Evolutionary conservation across 2,797 vertebrate genomes (phyloP).

Genomic region (Malacoctenus gilli): DNA sequence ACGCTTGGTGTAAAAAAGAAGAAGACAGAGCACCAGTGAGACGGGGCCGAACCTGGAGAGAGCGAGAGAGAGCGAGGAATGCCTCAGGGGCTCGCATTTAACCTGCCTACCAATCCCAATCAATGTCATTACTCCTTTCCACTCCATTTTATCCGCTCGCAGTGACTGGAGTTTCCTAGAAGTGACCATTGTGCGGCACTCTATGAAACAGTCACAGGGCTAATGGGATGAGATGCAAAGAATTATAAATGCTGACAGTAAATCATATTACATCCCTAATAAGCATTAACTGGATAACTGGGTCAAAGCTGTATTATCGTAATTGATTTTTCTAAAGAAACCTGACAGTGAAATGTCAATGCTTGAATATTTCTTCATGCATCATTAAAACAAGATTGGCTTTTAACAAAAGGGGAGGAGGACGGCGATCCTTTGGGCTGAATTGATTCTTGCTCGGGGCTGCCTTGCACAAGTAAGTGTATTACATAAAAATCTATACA

Average conservation of each 20-base stretch:
- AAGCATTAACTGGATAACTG: slow-evolving; percentile 99
- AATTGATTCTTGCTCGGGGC: slow-evolving; percentile 99
- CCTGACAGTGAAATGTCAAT: slow-evolving; percentile 99
- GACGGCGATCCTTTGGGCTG: slow-evolving; percentile 89
- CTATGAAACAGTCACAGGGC: slow-evolving; percentile 95
- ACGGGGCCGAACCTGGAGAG: slow-evolving; percentile 35
- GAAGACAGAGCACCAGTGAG: slow-evolving; percentile 45
- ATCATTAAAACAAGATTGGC: slow-evolving; percentile 99
- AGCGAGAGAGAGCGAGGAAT: slow-evolving; percentile 40
- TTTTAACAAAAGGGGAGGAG: slow-evolving; percentile 99
- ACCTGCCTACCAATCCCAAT: slow-evolving; percentile 90
- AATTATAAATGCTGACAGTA: slow-evolving; percentile 99
- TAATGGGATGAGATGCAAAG: slow-evolving; percentile 99
- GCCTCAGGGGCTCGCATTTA: slow-evolving; percentile 74
- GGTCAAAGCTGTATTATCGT: slow-evolving; percentile 99
- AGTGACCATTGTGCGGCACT: slow-evolving; percentile 91
- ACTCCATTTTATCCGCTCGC: slow-evolving; percentile 86
- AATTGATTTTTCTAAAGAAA: slow-evolving; percentile 99
- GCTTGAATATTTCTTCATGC: slow-evolving; percentile 99
- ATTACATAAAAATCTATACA: slow-evolving; percentile 99
- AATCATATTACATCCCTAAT: slow-evolving; percentile 99
- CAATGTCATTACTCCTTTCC: slow-evolving; percentile 92
- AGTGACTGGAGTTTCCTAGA: slow-evolving; percentile 88
- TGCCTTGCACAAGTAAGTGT: slow-evolving; percentile 99
- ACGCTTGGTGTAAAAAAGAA: slow-evolving; percentile 39